Evolutionary conservation across 92 coral and sea anemone genomes (phyloP), one percentile per base, ranked within the genome.

Genomic region (Actinernus sp.): DNA sequence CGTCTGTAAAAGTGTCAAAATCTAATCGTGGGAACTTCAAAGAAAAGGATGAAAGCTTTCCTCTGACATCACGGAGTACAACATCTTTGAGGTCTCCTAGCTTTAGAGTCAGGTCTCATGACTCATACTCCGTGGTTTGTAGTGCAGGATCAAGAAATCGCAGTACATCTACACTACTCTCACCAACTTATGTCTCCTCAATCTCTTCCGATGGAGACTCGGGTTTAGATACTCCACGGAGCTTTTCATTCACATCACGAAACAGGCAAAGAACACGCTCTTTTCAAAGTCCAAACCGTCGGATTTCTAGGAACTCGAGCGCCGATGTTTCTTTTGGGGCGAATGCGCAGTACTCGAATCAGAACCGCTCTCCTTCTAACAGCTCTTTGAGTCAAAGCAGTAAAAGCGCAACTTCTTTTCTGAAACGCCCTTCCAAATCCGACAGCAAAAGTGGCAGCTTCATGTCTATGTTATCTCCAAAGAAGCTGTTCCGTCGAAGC

Each of bases 401-500:
- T 8, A 55, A 70, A 43, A 70, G 78, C 26, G 66, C 63, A 2
- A 52, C 79, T 3, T 60, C 73, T n/a, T 53, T 60, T 8, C 37
- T 4, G 30, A 57, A 26, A 3, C 61, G 51, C 0, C 58, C 84
- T 8, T 46, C 14, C 32, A 68, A 60, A 40, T 49, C 41, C 52
- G 61, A 63, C 4, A 58, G 30, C 21, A n/a, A 28, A 2, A 37
- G 59, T 26, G 78, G 65, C 17, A 86, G 92, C 56, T 59, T 76
- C 19, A 31, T 76, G 52, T 86, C 96, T 28, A 36, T 85, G 20
- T 47, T 90, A n/a, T 34, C 84, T 10, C 96, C 92, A 4, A 53
- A 58, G 11, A 53, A 18, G 38, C 36, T 81, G 3, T 68, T 80
- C 19, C 55, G 69, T 14, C 74, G 34, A 8, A 47, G 31, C 47